phyloP scores from a whole-genome alignment of 2,888 invertebrate species.

The Linhomoeus sp. region DNA sequence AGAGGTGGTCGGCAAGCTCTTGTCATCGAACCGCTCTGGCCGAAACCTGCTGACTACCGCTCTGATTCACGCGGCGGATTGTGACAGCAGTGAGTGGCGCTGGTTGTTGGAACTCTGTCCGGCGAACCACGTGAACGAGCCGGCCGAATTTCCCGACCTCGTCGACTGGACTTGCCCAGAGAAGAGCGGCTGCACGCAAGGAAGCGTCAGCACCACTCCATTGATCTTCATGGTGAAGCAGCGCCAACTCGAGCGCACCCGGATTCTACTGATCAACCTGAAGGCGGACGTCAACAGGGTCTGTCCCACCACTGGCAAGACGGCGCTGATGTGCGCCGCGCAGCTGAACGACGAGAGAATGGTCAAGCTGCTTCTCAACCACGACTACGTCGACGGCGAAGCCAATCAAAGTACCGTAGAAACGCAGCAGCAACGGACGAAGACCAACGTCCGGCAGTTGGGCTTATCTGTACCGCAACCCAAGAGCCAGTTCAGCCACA shows the following conservation, averaged over 20 bases:
- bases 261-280: slow-evolving; percentile 26
- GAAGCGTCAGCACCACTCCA: slow-evolving; percentile 14
- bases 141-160: too few relatives aligned
- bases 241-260: slow-evolving; percentile 25
- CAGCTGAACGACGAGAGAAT: slow-evolving; percentile 29
- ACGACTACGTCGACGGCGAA: slow-evolving; percentile 15
- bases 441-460: not conserved
- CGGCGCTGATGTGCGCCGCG: slow-evolving; percentile 32
- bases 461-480: too few relatives aligned
- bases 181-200: too few relatives aligned
- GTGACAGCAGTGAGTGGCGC: too few relatives aligned
- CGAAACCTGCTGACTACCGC: too few relatives aligned
- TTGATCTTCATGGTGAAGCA: slow-evolving; percentile 29
- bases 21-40: too few relatives aligned
- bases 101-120: too few relatives aligned
- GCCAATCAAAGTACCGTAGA: not conserved
- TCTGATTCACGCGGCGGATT: too few relatives aligned
- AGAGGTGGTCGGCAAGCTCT: too few relatives aligned
- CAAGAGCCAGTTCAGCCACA: not conserved
- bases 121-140: too few relatives aligned
- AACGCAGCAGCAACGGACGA: not conserved
- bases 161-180: too few relatives aligned
- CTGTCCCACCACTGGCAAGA: slow-evolving; percentile 13
- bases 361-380: slow-evolving; percentile 29
- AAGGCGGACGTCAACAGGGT: not conserved